A percentile compares a stretch with the other conserved stretches of the same genome.
Evolutionary conservation across 2,888 invertebrate species (phyloP).

Genomic region (Drosophila prostipennis): DNA sequence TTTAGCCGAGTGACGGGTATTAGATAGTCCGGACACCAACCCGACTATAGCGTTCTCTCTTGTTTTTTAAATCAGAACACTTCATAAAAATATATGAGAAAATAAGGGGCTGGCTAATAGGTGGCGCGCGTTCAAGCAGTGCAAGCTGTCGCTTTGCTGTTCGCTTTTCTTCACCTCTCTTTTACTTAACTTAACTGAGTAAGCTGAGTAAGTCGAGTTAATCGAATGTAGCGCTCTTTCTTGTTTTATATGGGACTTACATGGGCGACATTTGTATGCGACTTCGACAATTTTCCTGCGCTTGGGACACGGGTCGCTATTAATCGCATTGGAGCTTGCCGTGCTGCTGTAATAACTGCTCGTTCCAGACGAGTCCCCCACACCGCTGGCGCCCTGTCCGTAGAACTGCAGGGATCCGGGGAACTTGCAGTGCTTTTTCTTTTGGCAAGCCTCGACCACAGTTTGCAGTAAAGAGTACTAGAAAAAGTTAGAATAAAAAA

Average conservation of each 20-base stretch:
- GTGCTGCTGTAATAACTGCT: conserved; percentile 83
- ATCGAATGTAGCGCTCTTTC: no score
- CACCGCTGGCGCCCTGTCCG: conserved; percentile 87
- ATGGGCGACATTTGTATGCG: conserved; percentile 98
- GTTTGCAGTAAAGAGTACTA: conserved; percentile 97
- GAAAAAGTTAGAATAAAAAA: conserved; percentile 5
- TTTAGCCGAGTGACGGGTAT: no score
- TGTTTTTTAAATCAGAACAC: no score
- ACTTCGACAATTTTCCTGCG: conserved; percentile 97
- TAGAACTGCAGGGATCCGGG: conserved; percentile 94
- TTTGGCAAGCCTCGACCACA: conserved; percentile 96
- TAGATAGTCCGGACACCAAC: no score
- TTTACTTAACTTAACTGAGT: no score
- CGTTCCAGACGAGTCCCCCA: conserved; percentile 82
- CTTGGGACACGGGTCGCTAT: conserved; percentile 93
- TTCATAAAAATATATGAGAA: no score
- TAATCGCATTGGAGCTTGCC: conserved; percentile 78
- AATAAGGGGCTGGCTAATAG: no score
- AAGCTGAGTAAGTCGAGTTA: no score
- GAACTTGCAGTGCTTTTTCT: conserved; percentile 96
- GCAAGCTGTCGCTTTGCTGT: no score
- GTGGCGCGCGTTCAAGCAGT: no score
- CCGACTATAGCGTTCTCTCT: no score
- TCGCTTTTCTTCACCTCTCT: no score
- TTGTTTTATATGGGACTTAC: conserved; percentile 87